Evolutionary conservation across 2,113 vertebrate genomes (phyloP).

Genomic region (Hydropotes inermis): DNA sequence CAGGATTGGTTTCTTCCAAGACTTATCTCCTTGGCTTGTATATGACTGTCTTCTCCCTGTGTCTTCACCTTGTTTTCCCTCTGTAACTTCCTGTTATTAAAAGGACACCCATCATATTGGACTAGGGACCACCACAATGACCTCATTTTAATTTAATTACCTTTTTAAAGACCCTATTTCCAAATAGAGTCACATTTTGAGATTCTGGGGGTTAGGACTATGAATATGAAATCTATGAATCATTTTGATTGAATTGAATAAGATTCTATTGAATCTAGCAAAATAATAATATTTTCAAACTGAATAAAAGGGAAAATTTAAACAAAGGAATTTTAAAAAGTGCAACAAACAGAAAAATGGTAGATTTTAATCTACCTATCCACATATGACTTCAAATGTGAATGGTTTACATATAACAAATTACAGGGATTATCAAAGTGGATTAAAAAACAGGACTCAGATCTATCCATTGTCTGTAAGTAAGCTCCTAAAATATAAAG

Average conservation of each 20-base stretch:
- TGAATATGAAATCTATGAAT: conserved; percentile 1
- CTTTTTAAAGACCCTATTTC: background rate
- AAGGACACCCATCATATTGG: background rate
- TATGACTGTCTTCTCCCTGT: background rate
- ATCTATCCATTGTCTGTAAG: background rate
- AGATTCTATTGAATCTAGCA: background rate
- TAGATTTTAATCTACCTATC: background rate
- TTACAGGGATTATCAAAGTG: background rate
- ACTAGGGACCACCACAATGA: background rate
- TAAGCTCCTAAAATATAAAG: background rate
- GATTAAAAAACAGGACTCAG: background rate
- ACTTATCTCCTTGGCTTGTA: background rate
- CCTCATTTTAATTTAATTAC: background rate
- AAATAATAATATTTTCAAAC: background rate
- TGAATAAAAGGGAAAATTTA: background rate
- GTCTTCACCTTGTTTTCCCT: background rate
- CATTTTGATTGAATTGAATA: background rate
- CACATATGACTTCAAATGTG: background rate
- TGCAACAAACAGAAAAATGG: background rate
- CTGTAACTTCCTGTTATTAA: background rate
- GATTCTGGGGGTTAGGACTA: background rate
- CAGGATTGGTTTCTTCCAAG: background rate
- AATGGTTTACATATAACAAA: background rate
- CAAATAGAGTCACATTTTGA: background rate
- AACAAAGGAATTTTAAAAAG: background rate